Evolutionary conservation across 2,797 vertebrate genomes (phyloP).

Genomic region (Falco rusticolus): DNA sequence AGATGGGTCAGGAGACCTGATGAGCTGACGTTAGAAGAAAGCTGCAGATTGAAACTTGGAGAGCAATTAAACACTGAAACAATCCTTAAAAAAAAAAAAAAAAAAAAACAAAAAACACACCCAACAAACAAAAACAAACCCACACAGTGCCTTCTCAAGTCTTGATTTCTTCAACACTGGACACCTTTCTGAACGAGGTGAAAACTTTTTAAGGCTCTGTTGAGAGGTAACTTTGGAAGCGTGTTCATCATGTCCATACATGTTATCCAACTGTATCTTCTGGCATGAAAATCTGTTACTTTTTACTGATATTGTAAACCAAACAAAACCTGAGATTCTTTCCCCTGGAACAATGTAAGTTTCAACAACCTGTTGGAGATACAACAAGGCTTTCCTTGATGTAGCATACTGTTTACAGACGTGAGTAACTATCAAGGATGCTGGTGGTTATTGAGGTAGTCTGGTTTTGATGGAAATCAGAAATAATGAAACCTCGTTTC

Average conservation of each 20-base stretch:
- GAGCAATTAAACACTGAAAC: neutral
- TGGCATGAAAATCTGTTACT: constrained; percentile 25
- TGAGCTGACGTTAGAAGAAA: neutral
- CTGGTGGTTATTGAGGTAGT: neutral
- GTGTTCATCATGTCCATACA: neutral
- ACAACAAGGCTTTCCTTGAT: neutral
- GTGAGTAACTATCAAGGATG: neutral
- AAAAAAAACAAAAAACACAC: neutral
- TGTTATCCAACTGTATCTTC: constrained; percentile 36
- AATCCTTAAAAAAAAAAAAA: neutral
- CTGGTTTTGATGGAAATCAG: neutral
- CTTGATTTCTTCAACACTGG: neutral
- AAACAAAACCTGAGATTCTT: neutral
- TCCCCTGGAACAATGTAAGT: neutral
- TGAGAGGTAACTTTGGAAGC: neutral
- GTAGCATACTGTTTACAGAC: neutral
- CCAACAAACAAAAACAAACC: neutral
- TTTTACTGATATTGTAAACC: neutral
- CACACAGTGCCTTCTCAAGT: neutral
- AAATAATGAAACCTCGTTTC: neutral
- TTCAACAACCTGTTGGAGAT: neutral
- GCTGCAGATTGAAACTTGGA: neutral
- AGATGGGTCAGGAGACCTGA: neutral
- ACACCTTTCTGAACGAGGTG: neutral
- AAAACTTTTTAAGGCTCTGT: neutral